Base-by-base conservation (phyloP, 2,113 vertebrate species). In the Ivindomyrus marchei region DNA sequence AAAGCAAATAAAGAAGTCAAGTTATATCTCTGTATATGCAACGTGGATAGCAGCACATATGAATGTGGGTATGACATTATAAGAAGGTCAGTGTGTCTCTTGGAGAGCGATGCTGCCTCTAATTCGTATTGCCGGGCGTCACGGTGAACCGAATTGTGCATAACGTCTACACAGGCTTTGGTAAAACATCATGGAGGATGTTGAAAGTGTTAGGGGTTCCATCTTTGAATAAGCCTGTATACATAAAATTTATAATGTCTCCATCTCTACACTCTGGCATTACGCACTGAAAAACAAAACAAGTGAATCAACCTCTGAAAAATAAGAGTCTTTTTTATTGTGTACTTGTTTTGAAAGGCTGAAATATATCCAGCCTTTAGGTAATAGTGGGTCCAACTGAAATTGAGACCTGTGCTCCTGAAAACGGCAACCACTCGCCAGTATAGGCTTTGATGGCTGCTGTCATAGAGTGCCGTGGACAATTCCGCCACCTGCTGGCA, bases 401-500 rank as follows among this genome's bases (percentile, higher is more conserved):
- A 85, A 47, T 21, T 85, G 83, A 85, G 21, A 47, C 45, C 83
- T 85, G 21, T 85, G 45, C 83, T 85, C 9, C 83, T 80, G 45
- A 85, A 17, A 42, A 9, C 1, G 3, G 42, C 39, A 19, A 10
- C 80, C 36, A 13, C 45, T 24, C 45, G 24, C 42, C 45, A 85
- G 39, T 10, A 85, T 47, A 3, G 45, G 42, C 80, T 84, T 42
- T 84, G 80, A 84, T 84, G 36, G 39, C 7, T 84, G 17, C 80
- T 24, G 21, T 45, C 80, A 45, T 8, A 46, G 13, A 84, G 80
- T 46, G 3, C 5, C 3, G 10, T 85, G 83, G 83, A 85, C 83
- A 85, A n/a, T 85, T 46, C 8, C n/a, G 83, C 83, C 83, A 45
- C 83, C 83, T 85, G 21, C 45, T 85, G 83, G 83, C 39, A 85